Evolutionary conservation across 2,797 vertebrate genomes (phyloP), one percentile per base, ranked within the genome.

Genomic region (Cryptoblepharus egeriae): DNA sequence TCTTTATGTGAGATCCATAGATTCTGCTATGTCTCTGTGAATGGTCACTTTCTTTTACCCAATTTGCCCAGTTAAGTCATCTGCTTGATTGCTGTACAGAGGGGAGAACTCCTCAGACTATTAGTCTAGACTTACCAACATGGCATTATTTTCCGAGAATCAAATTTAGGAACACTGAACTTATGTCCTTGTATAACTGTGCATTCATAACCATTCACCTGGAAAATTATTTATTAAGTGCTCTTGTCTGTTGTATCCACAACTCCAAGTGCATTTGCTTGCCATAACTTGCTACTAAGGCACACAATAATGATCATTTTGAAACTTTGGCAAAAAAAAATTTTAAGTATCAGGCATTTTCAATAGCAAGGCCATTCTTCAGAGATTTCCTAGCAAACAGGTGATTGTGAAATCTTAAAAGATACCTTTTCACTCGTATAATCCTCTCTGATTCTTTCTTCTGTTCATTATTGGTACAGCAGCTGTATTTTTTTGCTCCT

Each of bases 281-380:
- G 90, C 63, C 70, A 58, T 86, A 80, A 85, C 90, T 71, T 78
- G 90, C 39, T 70, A 81, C 69, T 1, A 15, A 24, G 64, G 86
- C 82, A 80, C 76, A 45, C 52, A 15, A 74, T 82, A 90, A 61
- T 58, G 57, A 84, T 85, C 5, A 30, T 86, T 90, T 72, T 70
- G 58, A 87, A 77, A 39, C 61, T 71, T 32, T 52, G 13, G 15
- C 26, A 39, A 30, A 60, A 80, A 24, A 12, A 1, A 57, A 9
- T 22, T 60, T 60, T 28, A 20, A 60, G 22, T 60, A 28, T 20
- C 24, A 28, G 26, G 60, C n/a, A 37, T 70, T 83, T 71, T 83
- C 78, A 84, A 39, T n/a, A 15, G 70, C 70, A 86, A 72, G 42
- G 16, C 16, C 83, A 88, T 89, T 90, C 87, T 77, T 18, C 28